Percentiles rank a stretch among this genome's conserved stretches.
These are phyloP conservation scores for Danio aesculapii DNA, from an alignment of 2,797 vertebrate genomes.

Conservation along the genomic window DNA sequence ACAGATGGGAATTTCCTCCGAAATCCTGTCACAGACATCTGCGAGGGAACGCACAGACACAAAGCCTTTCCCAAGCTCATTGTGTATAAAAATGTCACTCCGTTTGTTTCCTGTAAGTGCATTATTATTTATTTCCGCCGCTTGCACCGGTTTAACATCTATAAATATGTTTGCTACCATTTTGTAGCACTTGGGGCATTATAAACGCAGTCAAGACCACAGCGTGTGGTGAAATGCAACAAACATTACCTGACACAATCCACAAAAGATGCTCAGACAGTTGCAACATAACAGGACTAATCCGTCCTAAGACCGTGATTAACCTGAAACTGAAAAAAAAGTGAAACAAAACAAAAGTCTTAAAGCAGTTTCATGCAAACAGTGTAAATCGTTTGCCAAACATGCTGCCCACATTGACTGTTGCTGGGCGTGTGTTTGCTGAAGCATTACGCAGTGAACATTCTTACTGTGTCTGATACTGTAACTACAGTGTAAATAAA, in stretches of 20 bases:
- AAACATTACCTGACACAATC: slow-evolving; percentile 52
- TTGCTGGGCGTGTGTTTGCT: slow-evolving; percentile 35
- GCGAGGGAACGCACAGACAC: not conserved
- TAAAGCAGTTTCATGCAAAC: slow-evolving; percentile 48
- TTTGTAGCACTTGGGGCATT: not conserved
- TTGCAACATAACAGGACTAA: slow-evolving; percentile 60
- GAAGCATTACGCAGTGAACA: slow-evolving; percentile 22
- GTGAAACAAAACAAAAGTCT: slow-evolving; percentile 50
- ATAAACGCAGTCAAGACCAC: not conserved
- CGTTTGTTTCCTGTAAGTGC: slow-evolving; percentile 58
- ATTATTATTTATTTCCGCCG: slow-evolving; percentile 57
- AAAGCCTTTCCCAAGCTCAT: slow-evolving; percentile 37
- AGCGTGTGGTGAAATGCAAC: slow-evolving; percentile 19
- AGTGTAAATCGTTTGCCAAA: slow-evolving; percentile 47
- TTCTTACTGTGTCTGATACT: slow-evolving; percentile 5
- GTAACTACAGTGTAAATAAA: slow-evolving; percentile 1
- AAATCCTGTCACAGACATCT: slow-evolving; percentile 40
- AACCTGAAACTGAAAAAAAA: slow-evolving; percentile 54
- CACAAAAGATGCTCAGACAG: slow-evolving; percentile 41
- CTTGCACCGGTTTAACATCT: slow-evolving; percentile 11
- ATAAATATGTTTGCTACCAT: not conserved
- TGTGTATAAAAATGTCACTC: slow-evolving; percentile 37
- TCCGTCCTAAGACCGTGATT: slow-evolving; percentile 32
- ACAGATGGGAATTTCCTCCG: slow-evolving; percentile 34
- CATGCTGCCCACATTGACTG: slow-evolving; percentile 29